phyloP scores from a whole-genome alignment of 2,888 invertebrate genomes.

The Temnothorax unifasciatus region DNA sequence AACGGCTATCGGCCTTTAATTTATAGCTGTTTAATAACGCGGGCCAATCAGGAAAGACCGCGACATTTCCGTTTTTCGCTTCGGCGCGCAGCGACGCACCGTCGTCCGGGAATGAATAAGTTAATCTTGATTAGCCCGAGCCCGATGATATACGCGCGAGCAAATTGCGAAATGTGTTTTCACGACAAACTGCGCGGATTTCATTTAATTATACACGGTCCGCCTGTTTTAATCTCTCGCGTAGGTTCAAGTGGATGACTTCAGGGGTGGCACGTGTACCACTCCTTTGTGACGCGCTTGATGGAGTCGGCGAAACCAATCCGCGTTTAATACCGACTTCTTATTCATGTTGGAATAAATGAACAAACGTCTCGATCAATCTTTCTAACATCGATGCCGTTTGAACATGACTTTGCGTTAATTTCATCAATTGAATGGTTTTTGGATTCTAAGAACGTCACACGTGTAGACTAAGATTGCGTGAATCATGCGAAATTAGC shows the following conservation, averaged over 20 bases:
- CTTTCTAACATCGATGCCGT: background rate
- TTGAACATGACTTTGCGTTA: background rate
- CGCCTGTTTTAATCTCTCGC: constrained; percentile 35
- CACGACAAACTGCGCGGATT: constrained; percentile 36
- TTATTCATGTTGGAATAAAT: background rate
- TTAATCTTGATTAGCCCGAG: constrained; percentile 48
- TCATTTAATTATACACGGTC: constrained; percentile 34
- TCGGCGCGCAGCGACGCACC: background rate
- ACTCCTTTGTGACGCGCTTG: background rate
- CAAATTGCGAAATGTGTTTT: constrained; percentile 49
- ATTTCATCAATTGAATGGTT: background rate
- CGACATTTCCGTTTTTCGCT: constrained; percentile 52
- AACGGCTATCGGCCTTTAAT: constrained; percentile 24
- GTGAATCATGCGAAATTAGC: constrained; percentile 10
- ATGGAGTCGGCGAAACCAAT: background rate
- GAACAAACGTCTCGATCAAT: background rate
- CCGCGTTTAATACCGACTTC: background rate
- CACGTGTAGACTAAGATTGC: background rate
- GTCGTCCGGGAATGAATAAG: constrained; percentile 31
- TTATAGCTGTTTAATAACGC: constrained; percentile 58
- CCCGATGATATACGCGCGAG: constrained; percentile 38
- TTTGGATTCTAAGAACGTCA: background rate
- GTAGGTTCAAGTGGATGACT: constrained; percentile 12
- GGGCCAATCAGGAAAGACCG: constrained; percentile 38
- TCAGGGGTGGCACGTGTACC: constrained; percentile 1